phyloP scores from a whole-genome alignment of 2,113 vertebrate genomes.

The Puntigrus tetrazona region DNA sequence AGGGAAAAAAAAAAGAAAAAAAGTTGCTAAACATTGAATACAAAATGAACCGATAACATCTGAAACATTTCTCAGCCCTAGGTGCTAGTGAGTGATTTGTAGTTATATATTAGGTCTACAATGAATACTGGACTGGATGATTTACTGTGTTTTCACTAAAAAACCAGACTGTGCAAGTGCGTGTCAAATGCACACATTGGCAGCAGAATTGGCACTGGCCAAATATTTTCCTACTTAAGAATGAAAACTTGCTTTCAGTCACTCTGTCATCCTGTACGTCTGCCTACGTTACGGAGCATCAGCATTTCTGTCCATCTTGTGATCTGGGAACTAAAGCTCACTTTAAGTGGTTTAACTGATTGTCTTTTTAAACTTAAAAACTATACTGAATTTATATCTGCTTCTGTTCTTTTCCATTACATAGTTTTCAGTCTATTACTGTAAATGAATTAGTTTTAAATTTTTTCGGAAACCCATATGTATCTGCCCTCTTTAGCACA shows the following conservation, averaged over 20 bases:
- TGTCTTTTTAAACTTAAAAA: not conserved
- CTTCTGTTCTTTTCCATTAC: no score
- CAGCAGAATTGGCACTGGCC: not conserved
- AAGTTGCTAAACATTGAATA: no score
- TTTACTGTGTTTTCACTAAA: not conserved
- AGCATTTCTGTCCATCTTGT: not conserved
- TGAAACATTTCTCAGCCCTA: no score
- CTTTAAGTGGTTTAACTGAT: not conserved
- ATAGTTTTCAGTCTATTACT: no score
- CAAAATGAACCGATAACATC: no score
- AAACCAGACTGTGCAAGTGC: not conserved
- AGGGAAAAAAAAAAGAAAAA: no score
- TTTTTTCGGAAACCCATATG: no score
- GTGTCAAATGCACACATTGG: not conserved
- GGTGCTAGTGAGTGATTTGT: not conserved
- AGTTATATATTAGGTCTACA: not conserved
- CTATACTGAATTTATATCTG: not conserved
- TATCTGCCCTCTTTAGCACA: no score
- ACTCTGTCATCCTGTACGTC: not conserved
- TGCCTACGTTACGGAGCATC: not conserved
- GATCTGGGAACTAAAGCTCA: not conserved
- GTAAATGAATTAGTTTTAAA: no score
- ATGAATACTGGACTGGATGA: not conserved
- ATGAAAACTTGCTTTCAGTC: not conserved
- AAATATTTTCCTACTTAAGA: not conserved